Conservation (phyloP, 2,888 invertebrate genomes). For the Leucania comma region DNA sequence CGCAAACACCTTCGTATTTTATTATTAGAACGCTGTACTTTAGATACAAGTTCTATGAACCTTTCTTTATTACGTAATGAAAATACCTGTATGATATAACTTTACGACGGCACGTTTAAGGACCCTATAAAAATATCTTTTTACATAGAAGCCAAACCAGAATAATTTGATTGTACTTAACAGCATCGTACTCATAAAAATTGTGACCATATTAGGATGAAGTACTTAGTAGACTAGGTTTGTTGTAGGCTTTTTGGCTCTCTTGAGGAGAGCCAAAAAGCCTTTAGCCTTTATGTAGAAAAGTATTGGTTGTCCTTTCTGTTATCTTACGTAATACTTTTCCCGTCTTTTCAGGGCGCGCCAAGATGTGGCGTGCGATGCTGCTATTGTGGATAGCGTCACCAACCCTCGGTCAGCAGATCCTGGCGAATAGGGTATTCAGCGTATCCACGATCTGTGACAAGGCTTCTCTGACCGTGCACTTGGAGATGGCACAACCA, state of each 20-base stretch:
- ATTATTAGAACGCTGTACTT: constrained; percentile 63
- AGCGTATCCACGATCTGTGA: constrained; percentile 92
- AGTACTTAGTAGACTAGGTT: background rate
- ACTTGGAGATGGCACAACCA: constrained; percentile 91
- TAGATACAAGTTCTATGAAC: constrained; percentile 62
- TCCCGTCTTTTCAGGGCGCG: constrained; percentile 72
- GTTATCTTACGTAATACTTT: constrained; percentile 9
- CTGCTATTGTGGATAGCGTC: constrained; percentile 75
- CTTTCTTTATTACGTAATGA: constrained; percentile 60
- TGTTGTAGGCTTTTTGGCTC: too few species aligned
- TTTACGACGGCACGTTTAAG: constrained; percentile 47
- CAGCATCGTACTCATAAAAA: background rate
- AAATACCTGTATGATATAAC: constrained; percentile 52
- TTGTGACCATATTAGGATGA: background rate
- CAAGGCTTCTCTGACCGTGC: constrained; percentile 91
- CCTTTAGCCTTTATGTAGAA: background rate
- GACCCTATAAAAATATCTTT: constrained; percentile 28
- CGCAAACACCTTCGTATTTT: constrained; percentile 59
- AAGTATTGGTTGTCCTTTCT: background rate
- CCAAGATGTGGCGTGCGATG: constrained; percentile 82
- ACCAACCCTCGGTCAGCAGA: constrained; percentile 70
- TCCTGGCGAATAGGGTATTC: constrained; percentile 89
- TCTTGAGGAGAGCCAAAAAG: too few species aligned
- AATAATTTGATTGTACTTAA: constrained; percentile 14
- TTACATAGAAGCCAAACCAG: constrained; percentile 13